Evolutionary conservation across 2,113 vertebrate species (phyloP).

Genomic region (Pluvianellus socialis): DNA sequence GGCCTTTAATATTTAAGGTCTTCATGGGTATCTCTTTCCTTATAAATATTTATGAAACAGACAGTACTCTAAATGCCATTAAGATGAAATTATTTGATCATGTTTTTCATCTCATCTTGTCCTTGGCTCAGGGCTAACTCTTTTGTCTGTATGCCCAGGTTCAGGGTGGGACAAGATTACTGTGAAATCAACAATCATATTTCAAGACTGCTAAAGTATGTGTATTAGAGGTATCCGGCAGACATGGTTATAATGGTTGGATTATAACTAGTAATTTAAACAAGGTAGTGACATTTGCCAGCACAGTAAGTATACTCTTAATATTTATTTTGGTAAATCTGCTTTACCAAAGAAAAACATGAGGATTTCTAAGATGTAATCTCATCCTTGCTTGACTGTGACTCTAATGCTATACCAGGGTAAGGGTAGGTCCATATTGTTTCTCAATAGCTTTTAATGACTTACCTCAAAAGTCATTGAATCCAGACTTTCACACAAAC

Average conservation of each 20-base stretch:
- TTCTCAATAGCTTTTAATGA: neutral
- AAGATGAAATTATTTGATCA: neutral
- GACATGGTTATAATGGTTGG: neutral
- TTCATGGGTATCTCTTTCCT: neutral
- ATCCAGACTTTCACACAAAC: neutral
- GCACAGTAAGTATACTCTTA: neutral
- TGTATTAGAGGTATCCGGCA: neutral
- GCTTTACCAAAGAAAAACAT: neutral
- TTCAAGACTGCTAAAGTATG: neutral
- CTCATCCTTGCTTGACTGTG: neutral
- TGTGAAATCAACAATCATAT: neutral
- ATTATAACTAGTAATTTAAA: slow-evolving; percentile 14
- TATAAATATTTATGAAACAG: neutral
- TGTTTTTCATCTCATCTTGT: neutral
- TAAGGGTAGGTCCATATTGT: neutral
- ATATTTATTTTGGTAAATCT: neutral
- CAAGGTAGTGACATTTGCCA: neutral
- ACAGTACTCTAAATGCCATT: neutral
- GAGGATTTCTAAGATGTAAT: neutral
- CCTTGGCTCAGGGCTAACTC: neutral
- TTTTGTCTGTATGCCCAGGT: neutral
- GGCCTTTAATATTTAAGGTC: neutral
- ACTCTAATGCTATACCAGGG: neutral
- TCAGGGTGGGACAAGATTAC: neutral
- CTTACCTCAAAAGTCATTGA: neutral